Base-by-base conservation (phyloP, 1,140 invertebrate species). In the Solen grandis region DNA sequence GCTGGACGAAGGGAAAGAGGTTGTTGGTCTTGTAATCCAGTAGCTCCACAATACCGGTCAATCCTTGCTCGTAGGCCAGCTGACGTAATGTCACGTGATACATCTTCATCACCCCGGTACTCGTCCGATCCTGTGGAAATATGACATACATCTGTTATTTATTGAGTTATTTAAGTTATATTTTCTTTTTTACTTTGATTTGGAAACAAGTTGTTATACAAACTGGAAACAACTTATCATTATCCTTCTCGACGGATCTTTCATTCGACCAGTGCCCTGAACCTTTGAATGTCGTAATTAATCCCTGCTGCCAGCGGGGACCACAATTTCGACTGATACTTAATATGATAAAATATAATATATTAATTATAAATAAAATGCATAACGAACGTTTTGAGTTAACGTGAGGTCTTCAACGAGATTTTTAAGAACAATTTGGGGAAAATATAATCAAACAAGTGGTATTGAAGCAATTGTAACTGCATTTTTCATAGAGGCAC, bases 11-110 rank as follows among this genome's bases (percentile, higher is more conserved):
- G 13, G 65, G 73, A 35, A 89, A 88, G 14, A 87, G 27, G 16
- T 86, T 73, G 13, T 80, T 66, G 73, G 87, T 85, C n/a, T 85
- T 81, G 22, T 68, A 31, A 81, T 91, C 90, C 19, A 91, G 90
- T 5, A 90, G 62, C 55, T 91, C 86, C 5, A 90, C 89, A 27
- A 90, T 81, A 27, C 90, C 78, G 14, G 70, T 54, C 65, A 90
- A 65, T 19, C 68, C 82, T 13, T 84, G 35, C 69, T 91, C 88
- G 55, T 88, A 91, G 2, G 90, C 90, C 85, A 91, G 85, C 75
- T 91, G 86, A 35, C 90, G 74, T 57, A 88, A 88, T 1, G 79
- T 80, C 31, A 86, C 75, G 33, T 63, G 55, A 79, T 88, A 89
- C 19, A 72, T 50, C 46, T 87, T 84, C 19, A 86, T 52, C 0